These are phyloP conservation scores for Petrophora chlorosata DNA, from an alignment of 2,888 invertebrate species.

Conservation along the genomic window DNA sequence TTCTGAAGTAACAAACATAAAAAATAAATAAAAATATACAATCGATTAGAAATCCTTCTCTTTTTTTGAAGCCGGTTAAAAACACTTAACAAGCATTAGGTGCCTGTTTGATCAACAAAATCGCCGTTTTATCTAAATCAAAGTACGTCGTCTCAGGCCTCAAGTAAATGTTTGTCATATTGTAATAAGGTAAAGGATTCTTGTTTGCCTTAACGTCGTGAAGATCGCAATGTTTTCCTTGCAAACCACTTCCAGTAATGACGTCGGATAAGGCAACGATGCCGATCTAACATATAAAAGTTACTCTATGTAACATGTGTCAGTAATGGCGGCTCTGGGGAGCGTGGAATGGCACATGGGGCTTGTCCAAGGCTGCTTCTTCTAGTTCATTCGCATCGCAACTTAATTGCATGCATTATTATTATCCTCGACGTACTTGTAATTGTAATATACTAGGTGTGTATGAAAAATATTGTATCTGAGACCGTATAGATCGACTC, in stretches of 20 bases:
- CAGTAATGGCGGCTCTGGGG: slow-evolving; percentile 13
- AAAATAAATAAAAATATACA: no score
- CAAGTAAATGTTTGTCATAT: slow-evolving; percentile 22
- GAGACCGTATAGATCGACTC: no score
- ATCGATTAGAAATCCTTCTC: no score
- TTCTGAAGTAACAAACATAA: no score
- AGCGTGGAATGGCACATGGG: slow-evolving; percentile 18
- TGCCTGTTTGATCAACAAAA: no score
- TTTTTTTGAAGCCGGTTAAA: no score
- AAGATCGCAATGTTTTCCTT: slow-evolving; percentile 29
- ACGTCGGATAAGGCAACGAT: slow-evolving; percentile 22
- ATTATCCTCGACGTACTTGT: no score
- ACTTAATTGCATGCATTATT: slow-evolving; percentile 29
- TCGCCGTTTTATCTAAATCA: neutral
- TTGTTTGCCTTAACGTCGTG: slow-evolving; percentile 31
- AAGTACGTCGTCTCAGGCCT: neutral
- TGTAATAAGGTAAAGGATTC: slow-evolving; percentile 16
- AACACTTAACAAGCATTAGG: no score
- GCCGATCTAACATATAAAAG: slow-evolving; percentile 1
- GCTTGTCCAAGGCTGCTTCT: slow-evolving; percentile 37
- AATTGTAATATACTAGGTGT: neutral
- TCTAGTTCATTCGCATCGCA: slow-evolving; percentile 47
- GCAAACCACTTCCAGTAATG: slow-evolving; percentile 28
- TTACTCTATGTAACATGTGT: no score
- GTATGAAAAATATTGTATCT: neutral